Evolutionary conservation across 2,113 vertebrate genomes (phyloP), one percentile per base, ranked within the genome.

Genomic region (Siniperca knerii): DNA sequence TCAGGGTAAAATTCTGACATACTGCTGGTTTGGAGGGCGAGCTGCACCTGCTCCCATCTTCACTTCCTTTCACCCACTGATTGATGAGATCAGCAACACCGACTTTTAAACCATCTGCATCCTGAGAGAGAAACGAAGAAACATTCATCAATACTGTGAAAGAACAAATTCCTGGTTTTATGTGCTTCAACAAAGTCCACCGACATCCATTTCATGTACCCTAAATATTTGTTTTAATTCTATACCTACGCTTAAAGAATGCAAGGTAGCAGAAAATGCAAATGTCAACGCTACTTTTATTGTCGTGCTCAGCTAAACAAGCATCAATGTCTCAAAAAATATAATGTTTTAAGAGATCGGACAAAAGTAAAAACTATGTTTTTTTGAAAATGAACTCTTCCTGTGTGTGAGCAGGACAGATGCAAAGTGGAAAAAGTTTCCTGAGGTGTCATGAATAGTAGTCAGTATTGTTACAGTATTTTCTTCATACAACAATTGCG

Each of bases 1-100:
- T 57, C 6, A 44, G 37, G 65, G n/a, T 64, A 3, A 77, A 75
- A 40, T 16, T 58, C 9, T 2, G 52, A 82, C 94, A 90, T 68
- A 96, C 96, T 54, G 92, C 71, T 60, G 91, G 87, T 90, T 91
- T 96, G 79, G 76, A 91, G 10, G 92, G 85, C 0, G 93, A 91
- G 82, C 66, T 86, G 84, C 90, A 90, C 58, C 72, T 66, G 77
- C 83, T 89, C 8, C 84, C 84, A 15, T 95, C 95, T 29, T 92
- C 73, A 66, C 87, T 81, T 35, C 93, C 95, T 90, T 83, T 95
- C 61, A 95, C 94, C 95, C 95, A 96, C 73, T 96, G 95, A 67
- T 91, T 94, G 82, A 96, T 96, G 64, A 96, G 94, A 62, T 96
- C 90, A 11, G 93, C 88, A 69, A 96, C 94, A 0, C 93, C 95